Base-by-base conservation (phyloP, 1,140 invertebrate species). In the Camponotus pennsylvanicus region DNA sequence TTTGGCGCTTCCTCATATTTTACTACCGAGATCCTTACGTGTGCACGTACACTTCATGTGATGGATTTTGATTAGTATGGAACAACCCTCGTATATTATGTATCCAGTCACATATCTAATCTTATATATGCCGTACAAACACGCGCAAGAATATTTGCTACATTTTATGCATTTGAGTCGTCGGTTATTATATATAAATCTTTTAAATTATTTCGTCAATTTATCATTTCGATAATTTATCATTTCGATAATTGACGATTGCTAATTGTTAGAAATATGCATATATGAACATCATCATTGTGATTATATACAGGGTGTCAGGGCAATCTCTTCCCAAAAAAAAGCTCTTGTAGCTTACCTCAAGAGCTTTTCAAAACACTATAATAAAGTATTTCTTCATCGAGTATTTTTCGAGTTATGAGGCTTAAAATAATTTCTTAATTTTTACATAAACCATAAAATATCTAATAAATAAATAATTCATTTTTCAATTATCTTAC, bases 1-100 rank as follows among this genome's bases (percentile, higher is more conserved):
- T 63, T 37, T 4, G 3, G 21, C 6, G 71, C 27, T 13, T 52
- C 15, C n/a, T 40, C 82, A 13, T 66, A 78, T 6, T 45, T 77
- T 77, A 37, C 27, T 34, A 9, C 8, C 40, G 18, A 21, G 13
- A 45, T 27, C 18, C 34, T 21, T 57, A 3, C 8, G 3, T 0
- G n/a, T 37, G 13, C 21, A 40, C 27, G 18, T 57, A 42, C 15
- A 21, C 9, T 32, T 80, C 18, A 42, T 42, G 66, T 32, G 27
- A 34, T 80, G 18, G 21, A 80, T 71, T 71, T 80, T 80, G 70
- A 80, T 59, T 66, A 66, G 32, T 49, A 45, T 5, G 13, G 9
- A 34, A 45, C 40, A 13, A 11, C 11, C 15, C 13, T 32, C 32
- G 15, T 34, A 3, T 64, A 34, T 32, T 37, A 5, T 32, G 42